Evolutionary conservation across 2,113 vertebrate genomes (phyloP).

Genomic region (Bubo bubo): DNA sequence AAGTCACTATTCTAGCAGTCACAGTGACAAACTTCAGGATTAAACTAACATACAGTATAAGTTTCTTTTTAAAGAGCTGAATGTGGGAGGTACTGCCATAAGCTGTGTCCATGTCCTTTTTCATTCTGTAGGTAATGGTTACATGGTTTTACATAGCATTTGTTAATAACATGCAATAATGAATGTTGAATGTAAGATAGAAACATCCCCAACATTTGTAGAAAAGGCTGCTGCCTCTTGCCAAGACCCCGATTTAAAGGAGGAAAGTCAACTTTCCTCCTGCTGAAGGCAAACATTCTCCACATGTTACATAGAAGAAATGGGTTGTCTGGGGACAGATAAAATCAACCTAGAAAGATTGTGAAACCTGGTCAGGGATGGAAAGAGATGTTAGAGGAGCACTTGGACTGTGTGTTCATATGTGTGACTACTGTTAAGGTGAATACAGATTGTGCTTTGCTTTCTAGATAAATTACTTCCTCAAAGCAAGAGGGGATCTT

Average conservation of each 20-base stretch:
- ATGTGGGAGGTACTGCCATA: neutral
- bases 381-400: neutral
- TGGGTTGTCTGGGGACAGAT: neutral
- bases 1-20: neutral
- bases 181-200: neutral
- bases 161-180: neutral
- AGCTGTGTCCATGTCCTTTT: neutral
- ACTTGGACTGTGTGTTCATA: neutral
- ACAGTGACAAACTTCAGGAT: neutral
- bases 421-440: neutral
- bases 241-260: neutral
- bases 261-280: neutral
- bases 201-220: rapidly evolving
- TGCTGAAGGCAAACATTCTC: neutral
- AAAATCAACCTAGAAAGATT: neutral
- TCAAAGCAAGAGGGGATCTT: neutral
- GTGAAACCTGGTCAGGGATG: neutral
- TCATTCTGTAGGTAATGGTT: neutral
- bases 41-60: neutral
- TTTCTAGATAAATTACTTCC: neutral
- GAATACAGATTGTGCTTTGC: neutral
- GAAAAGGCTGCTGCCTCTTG: neutral
- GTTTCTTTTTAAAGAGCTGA: neutral
- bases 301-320: neutral
- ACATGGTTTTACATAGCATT: neutral